Evolutionary conservation across 2,797 vertebrate genomes (phyloP).

Genomic region (Siniperca obscura): DNA sequence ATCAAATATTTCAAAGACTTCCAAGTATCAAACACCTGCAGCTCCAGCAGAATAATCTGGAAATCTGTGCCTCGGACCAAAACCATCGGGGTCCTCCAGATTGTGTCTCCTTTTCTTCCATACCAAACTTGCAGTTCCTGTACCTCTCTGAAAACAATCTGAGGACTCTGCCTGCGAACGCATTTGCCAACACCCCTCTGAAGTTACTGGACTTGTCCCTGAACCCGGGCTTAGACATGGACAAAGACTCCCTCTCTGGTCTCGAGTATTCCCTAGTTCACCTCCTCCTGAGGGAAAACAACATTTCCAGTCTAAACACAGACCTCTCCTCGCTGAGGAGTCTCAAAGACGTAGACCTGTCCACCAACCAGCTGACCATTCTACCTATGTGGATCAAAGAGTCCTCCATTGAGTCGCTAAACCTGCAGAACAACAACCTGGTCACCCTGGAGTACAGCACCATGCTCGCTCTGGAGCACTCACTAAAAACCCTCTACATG

Average conservation of each 20-base stretch:
- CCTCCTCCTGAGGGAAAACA: conserved; percentile 89
- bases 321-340: conserved; percentile 87
- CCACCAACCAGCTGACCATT: conserved; percentile 88
- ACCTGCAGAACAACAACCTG: conserved; percentile 93
- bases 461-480: conserved; percentile 86
- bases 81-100: conserved; percentile 36
- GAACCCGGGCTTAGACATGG: conserved; percentile 88
- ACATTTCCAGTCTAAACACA: conserved; percentile 82
- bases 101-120: conserved; percentile 86
- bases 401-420: conserved; percentile 90
- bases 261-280: conserved; percentile 89
- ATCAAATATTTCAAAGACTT: conserved; percentile 85
- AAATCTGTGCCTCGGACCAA: conserved; percentile 81
- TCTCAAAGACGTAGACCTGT: conserved; percentile 90
- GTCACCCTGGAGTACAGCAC: conserved; percentile 87
- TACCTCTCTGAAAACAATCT: conserved; percentile 89
- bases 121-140: conserved; percentile 83
- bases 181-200: conserved; percentile 87
- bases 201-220: conserved; percentile 89
- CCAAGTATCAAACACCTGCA: conserved; percentile 85
- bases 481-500: conserved; percentile 91
- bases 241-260: conserved; percentile 85
- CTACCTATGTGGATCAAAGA: conserved; percentile 86
- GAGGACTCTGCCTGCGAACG: conserved; percentile 76
- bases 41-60: conserved; percentile 89